A percentile compares a stretch with the other conserved stretches of the same genome.
Evolutionary conservation across 2,113 vertebrate genomes (phyloP).

Genomic region (Phalacrocorax brasilianus): DNA sequence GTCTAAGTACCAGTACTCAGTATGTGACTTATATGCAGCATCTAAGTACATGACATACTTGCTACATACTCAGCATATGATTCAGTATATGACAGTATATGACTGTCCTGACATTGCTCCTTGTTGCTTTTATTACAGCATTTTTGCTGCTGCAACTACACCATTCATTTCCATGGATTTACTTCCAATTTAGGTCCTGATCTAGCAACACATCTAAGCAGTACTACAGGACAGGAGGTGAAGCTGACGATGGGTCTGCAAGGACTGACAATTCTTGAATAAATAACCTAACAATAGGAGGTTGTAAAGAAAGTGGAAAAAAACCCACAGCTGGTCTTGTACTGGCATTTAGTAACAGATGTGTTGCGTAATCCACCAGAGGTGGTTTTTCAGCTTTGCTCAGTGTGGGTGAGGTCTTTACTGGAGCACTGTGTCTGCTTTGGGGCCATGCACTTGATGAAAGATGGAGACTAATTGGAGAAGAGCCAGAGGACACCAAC

Average conservation of each 20-base stretch:
- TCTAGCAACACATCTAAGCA: neutral
- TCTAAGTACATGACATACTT: no score
- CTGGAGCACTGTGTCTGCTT: neutral
- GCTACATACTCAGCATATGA: no score
- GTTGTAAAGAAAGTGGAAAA: neutral
- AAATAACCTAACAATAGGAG: neutral
- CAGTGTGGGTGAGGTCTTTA: neutral
- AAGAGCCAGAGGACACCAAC: neutral
- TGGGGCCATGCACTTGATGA: neutral
- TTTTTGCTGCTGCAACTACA: neutral
- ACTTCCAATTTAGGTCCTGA: neutral
- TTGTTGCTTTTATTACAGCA: neutral
- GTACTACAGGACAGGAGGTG: neutral
- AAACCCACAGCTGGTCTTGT: neutral
- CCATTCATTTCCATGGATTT: neutral
- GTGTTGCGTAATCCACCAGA: neutral
- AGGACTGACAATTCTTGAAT: neutral
- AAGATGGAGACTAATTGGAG: neutral
- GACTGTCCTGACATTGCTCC: neutral
- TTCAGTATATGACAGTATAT: neutral
- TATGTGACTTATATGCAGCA: neutral
- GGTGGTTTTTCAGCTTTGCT: neutral
- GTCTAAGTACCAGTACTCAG: neutral
- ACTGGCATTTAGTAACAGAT: neutral
- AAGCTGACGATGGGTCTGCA: neutral